Evolutionary conservation across 2,113 vertebrate genomes (phyloP).

Genomic region (Jaculus jaculus): DNA sequence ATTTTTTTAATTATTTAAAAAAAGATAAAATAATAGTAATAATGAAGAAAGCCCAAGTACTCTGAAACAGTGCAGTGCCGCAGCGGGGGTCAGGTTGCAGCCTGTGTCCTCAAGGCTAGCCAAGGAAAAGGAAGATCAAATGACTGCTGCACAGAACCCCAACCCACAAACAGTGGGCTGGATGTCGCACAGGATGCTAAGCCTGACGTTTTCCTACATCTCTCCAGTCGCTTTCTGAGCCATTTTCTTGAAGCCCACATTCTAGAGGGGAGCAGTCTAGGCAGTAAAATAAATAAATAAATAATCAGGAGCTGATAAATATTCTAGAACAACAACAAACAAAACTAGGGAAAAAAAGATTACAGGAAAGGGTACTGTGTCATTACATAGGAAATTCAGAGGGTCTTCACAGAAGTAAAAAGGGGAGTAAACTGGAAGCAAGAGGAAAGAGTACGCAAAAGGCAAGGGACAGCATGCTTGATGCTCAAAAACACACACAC

Average conservation of each 20-base stretch:
- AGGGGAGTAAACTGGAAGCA: neutral
- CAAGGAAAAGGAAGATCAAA: slow-evolving; percentile 4
- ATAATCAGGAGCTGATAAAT: neutral
- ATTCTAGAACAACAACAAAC: neutral
- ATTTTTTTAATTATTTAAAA: neutral
- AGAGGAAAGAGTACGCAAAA: neutral
- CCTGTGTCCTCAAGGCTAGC: neutral
- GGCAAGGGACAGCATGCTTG: neutral
- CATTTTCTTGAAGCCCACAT: neutral
- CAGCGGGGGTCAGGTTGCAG: neutral
- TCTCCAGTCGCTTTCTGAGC: neutral
- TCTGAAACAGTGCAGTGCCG: slow-evolving; percentile 4
- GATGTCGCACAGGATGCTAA: neutral
- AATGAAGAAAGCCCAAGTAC: neutral
- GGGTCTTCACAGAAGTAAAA: neutral
- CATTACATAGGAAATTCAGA: neutral
- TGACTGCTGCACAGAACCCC: neutral
- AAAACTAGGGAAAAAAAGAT: neutral
- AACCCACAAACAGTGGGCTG: neutral
- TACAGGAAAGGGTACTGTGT: neutral
- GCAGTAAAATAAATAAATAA: neutral
- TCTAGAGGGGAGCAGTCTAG: neutral
- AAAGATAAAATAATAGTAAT: neutral
- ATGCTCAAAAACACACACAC: neutral
- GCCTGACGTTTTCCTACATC: neutral